These are phyloP conservation scores for Eupithecia pulchellata DNA, from an alignment of 2,888 invertebrate species.

Conservation along the genomic window DNA sequence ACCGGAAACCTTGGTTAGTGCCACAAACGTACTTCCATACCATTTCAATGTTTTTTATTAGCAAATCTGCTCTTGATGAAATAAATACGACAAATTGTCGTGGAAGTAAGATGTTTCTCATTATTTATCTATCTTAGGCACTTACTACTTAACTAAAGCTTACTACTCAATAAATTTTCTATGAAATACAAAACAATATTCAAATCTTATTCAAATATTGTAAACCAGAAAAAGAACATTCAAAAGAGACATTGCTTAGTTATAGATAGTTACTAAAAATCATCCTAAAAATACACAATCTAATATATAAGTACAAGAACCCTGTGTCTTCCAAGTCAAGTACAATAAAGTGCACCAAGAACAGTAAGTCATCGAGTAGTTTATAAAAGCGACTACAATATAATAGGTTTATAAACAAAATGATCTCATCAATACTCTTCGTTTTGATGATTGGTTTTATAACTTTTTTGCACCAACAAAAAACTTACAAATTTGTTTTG, in stretches of 20 bases:
- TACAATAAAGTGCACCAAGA: neutral
- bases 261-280: too few relatives aligned
- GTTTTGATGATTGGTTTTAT: too few relatives aligned
- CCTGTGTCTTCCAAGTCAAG: neutral
- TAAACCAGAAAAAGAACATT: too few relatives aligned
- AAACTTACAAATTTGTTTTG: too few relatives aligned
- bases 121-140: neutral
- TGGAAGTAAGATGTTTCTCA: neutral
- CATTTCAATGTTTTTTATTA: neutral
- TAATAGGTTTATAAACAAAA: conserved; percentile 2
- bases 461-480: too few relatives aligned
- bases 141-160: neutral
- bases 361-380: neutral
- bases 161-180: too few relatives aligned
- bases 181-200: too few relatives aligned
- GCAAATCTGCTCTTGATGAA: neutral
- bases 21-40: neutral
- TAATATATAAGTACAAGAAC: neutral
- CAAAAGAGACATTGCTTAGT: too few relatives aligned
- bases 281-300: neutral
- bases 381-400: neutral
- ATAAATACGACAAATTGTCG: neutral
- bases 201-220: too few relatives aligned
- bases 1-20: conserved; percentile 40
- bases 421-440: too few relatives aligned